Conservation (phyloP, 2,113 vertebrate species). For the Isurus oxyrinchus region DNA sequence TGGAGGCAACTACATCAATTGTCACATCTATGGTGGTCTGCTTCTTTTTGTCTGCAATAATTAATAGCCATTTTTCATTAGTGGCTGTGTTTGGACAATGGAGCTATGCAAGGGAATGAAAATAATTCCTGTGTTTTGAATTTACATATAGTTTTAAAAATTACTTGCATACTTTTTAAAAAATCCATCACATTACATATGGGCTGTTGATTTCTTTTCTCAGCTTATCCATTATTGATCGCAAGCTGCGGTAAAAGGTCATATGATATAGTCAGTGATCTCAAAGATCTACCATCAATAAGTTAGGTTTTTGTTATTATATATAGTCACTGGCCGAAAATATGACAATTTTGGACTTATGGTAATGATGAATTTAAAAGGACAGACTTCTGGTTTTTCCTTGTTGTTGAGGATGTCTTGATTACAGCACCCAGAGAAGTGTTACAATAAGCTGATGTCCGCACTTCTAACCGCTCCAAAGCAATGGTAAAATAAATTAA, state of each 20-base stretch:
- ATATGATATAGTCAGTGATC: neutral
- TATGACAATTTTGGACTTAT: neutral
- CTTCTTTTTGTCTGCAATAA: slow-evolving; percentile 44
- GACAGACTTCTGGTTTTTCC: neutral
- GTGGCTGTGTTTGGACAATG: neutral
- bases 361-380: neutral
- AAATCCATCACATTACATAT: neutral
- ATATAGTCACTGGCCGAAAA: neutral
- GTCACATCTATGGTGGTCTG: slow-evolving; percentile 93
- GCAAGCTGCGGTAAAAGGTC: neutral
- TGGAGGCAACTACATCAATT: slow-evolving; percentile 79
- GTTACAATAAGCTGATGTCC: neutral
- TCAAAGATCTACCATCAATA: neutral
- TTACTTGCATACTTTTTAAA: neutral
- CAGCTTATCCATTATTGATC: neutral
- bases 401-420: neutral
- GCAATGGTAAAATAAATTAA: neutral
- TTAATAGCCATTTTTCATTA: slow-evolving; percentile 12
- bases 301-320: neutral
- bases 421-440: neutral
- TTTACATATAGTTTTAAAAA: neutral
- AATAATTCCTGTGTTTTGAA: neutral
- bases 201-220: neutral
- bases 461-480: neutral
- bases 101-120: neutral